Percentiles rank a stretch among this genome's conserved stretches.
Evolutionary conservation across 2,113 vertebrate genomes (phyloP).

Genomic region (Siniperca knerii): DNA sequence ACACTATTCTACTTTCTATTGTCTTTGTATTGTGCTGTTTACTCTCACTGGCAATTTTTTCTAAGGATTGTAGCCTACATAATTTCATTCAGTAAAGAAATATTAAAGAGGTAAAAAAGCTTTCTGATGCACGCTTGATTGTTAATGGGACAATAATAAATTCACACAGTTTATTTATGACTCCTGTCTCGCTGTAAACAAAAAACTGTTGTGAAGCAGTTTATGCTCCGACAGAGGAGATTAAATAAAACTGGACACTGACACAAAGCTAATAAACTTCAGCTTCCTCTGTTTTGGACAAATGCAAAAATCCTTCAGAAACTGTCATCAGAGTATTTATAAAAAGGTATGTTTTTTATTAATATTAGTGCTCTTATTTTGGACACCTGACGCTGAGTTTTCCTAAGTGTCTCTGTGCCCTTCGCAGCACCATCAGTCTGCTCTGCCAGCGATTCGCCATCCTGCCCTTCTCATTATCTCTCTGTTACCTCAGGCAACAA

Average conservation of each 20-base stretch:
- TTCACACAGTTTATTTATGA: background rate
- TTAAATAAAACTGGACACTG: background rate
- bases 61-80: background rate
- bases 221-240: background rate
- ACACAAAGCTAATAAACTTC: background rate
- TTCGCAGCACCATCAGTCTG: constrained; percentile 48
- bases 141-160: too few relatives aligned
- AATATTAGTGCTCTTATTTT: constrained; percentile 10
- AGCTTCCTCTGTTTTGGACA: background rate
- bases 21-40: too few relatives aligned
- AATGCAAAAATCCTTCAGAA: background rate
- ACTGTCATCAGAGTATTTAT: background rate
- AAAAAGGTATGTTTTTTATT: background rate
- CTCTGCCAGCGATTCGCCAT: constrained; percentile 59
- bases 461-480: constrained; percentile 65
- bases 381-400: constrained; percentile 8
- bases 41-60: background rate
- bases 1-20: background rate
- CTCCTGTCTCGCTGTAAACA: background rate
- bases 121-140: background rate
- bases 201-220: background rate
- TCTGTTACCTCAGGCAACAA: constrained; percentile 54
- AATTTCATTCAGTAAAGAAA: background rate
- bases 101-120: background rate
- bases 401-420: constrained; percentile 34